Evolutionary conservation across 2,113 vertebrate species (phyloP).

Genomic region (Tachuris rubrigastra): DNA sequence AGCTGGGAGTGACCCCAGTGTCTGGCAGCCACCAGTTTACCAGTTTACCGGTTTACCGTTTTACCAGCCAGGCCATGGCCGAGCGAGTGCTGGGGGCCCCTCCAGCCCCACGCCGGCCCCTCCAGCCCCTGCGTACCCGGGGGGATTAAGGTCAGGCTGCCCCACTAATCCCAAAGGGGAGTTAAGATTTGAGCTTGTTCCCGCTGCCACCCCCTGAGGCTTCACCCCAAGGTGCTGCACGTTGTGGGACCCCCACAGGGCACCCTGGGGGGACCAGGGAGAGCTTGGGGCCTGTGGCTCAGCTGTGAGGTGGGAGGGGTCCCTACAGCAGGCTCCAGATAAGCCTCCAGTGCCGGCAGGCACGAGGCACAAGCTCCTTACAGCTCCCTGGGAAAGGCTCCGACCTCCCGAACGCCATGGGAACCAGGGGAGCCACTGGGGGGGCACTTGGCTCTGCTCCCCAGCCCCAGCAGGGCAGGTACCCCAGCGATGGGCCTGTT

Average conservation of each 20-base stretch:
- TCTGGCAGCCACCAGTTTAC: neutral
- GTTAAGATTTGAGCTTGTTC: neutral
- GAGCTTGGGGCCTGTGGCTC: neutral
- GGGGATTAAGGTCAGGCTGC: conserved; percentile 45
- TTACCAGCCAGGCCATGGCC: rapidly evolving
- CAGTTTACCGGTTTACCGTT: neutral
- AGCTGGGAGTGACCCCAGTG: neutral
- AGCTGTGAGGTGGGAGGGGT: neutral
- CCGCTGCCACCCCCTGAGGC: rapidly evolving
- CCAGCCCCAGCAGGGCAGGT: neutral
- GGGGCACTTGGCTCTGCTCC: neutral
- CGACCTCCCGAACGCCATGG: neutral
- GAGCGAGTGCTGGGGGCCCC: neutral
- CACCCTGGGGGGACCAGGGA: neutral
- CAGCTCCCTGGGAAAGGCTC: neutral
- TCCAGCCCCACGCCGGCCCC: neutral
- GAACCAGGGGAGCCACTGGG: neutral
- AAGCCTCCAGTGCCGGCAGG: neutral
- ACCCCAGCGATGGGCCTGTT: rapidly evolving
- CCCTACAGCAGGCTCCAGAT: neutral
- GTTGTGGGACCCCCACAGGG: rapidly evolving
- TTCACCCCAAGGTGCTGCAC: neutral
- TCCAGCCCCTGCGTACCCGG: neutral
- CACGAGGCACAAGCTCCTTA: neutral
- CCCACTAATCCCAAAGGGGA: neutral